Base-by-base conservation (phyloP, 2,797 vertebrate genomes). In the Chaunax sp. region DNA sequence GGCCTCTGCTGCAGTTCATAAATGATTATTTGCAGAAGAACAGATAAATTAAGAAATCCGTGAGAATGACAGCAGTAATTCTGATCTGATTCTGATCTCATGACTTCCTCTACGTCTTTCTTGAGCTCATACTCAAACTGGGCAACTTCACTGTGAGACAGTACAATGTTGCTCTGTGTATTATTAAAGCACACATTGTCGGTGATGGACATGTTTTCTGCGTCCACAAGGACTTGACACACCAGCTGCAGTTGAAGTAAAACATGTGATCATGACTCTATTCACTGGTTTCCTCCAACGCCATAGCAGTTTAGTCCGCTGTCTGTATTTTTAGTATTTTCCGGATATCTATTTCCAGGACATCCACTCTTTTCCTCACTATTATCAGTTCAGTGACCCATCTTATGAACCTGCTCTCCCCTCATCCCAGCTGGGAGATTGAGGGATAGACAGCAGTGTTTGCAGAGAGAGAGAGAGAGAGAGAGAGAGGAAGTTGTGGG, bases 271-370 rank as follows among this genome's bases (percentile, higher is more conserved):
- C 23, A 8, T n/a, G 20, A 19, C 45, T 65, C 16, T 38, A 5
- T 60, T n/a, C 43, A 14, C 22, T 16, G 0, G 25, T 58, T 79
- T 80, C 81, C 77, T 54, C 53, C 3, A 2, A 14, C 19, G 25
- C 56, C 15, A 71, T 63, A 76, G 64, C 30, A 49, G 57, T 63
- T 38, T 19, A 78, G 72, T 83, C 78, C 76, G 75, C 23, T 51
- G 33, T 78, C 41, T 66, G n/a, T 84, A 66, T 72, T 78, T 77
- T 79, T 71, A 30, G 22, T 18, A 15, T 54, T 52, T 28, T 66
- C 49, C 59, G 14, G 72, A 83, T 75, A 71, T 89, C 58, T 81
- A 69, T 85, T 86, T 83, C 40, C 5, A 30, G 53, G 38, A 70
- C 64, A 67, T 72, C 41, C 59, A 66, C 50, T 57, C 12, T 64